Evolutionary conservation across 1,140 invertebrate genomes (phyloP).

Genomic region (Eriocheir sinensis): DNA sequence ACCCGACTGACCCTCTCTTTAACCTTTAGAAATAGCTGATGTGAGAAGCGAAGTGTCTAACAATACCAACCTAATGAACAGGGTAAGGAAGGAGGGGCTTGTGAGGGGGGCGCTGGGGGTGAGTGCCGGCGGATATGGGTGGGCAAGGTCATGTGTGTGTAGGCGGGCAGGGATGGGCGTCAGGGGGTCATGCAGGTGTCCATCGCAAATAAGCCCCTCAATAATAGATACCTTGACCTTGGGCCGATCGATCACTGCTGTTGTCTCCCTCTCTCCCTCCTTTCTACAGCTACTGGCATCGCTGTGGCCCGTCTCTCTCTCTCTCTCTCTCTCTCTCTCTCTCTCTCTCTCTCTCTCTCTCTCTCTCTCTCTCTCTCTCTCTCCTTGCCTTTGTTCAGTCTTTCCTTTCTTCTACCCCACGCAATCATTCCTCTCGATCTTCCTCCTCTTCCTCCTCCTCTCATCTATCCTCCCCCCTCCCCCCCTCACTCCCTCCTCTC

Average conservation of each 20-base stretch:
- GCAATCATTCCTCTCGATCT: background rate
- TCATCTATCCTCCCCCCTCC: background rate
- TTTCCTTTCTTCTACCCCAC: background rate
- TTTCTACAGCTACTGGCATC: background rate
- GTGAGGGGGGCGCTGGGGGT: too few relatives aligned
- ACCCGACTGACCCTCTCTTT: too few relatives aligned
- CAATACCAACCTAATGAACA: background rate
- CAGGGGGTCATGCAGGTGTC: background rate
- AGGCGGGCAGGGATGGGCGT: background rate
- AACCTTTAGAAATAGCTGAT: too few relatives aligned
- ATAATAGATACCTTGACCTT: constrained; percentile 28
- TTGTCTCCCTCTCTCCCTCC: background rate
- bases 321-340: background rate
- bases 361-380: background rate
- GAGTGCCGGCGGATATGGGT: too few relatives aligned
- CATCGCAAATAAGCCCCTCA: background rate
- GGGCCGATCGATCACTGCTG: background rate
- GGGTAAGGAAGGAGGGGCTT: background rate
- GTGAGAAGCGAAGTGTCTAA: too few relatives aligned
- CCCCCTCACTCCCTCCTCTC: background rate
- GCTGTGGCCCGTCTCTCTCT: background rate
- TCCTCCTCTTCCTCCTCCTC: background rate
- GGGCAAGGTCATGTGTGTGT: background rate
- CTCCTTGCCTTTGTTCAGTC: background rate
- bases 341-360: background rate